Evolutionary conservation across 2,888 invertebrate genomes (phyloP).

Genomic region (Rhamnusium bicolor): DNA sequence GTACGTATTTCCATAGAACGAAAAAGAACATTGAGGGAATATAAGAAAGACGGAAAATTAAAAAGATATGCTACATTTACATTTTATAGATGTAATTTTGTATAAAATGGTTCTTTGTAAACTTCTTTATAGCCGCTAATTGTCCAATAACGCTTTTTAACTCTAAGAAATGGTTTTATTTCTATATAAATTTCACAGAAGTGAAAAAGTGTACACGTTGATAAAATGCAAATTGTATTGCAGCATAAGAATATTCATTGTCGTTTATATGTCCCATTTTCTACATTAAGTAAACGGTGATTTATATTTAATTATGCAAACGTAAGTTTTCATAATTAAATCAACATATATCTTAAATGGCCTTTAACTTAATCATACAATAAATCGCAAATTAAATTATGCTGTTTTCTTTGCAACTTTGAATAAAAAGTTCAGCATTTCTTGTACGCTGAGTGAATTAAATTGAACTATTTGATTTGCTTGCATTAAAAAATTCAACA

Average conservation of each 20-base stretch:
- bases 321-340: conserved; percentile 5
- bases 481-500: no score
- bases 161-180: conserved; percentile 27
- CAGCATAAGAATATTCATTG: not conserved
- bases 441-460: not conserved
- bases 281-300: not conserved
- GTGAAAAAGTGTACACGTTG: conserved; percentile 7
- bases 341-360: not conserved
- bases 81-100: conserved; percentile 47
- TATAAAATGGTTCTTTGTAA: conserved; percentile 42
- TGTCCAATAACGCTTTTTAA: conserved; percentile 44
- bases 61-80: conserved; percentile 49
- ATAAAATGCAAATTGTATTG: conserved; percentile 20
- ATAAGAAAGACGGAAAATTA: conserved; percentile 43
- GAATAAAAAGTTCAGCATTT: not conserved
- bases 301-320: conserved; percentile 1
- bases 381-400: not conserved
- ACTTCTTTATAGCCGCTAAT: conserved; percentile 42
- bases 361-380: not conserved
- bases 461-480: not conserved
- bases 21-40: conserved; percentile 36
- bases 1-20: not conserved
- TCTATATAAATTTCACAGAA: conserved; percentile 12
- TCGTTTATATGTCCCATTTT: not conserved
- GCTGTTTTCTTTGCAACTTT: not conserved